Evolutionary conservation across 2,888 invertebrate species (phyloP).

Genomic region (Ophonus ardosiacus): DNA sequence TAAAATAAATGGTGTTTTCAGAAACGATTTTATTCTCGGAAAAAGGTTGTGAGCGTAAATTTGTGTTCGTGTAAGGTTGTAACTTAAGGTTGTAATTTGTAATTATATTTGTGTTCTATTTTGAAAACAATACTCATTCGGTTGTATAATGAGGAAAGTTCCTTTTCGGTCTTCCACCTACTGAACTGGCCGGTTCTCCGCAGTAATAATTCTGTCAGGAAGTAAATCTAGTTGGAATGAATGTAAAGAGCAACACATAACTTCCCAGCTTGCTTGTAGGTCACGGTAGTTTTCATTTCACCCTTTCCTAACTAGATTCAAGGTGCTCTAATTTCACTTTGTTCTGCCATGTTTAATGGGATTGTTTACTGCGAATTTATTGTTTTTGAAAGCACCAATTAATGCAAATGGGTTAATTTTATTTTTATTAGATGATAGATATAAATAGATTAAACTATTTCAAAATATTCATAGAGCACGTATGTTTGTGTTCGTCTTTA

Average conservation of each 20-base stretch:
- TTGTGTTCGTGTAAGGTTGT: constrained; percentile 1
- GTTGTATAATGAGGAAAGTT: constrained; percentile 26
- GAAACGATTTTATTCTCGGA: too few relatives aligned
- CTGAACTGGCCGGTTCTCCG: constrained; percentile 8
- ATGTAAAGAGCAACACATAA: constrained; percentile 23
- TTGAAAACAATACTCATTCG: constrained; percentile 29
- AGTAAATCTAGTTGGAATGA: constrained; percentile 36
- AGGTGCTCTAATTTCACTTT: not conserved
- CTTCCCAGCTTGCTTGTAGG: not conserved
- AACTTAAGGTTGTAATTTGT: too few relatives aligned
- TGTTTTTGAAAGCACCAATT: not conserved
- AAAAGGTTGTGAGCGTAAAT: not conserved
- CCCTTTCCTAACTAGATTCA: not conserved
- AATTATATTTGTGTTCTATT: constrained; percentile 35
- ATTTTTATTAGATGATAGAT: too few relatives aligned
- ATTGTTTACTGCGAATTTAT: too few relatives aligned
- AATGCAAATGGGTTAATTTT: not conserved
- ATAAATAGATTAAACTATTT: too few relatives aligned
- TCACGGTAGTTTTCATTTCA: not conserved
- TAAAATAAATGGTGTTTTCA: too few relatives aligned
- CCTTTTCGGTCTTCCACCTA: constrained; percentile 36
- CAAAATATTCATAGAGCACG: too few relatives aligned
- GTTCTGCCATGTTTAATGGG: too few relatives aligned
- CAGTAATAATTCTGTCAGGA: constrained; percentile 54
- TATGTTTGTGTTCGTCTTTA: too few relatives aligned